Evolutionary conservation across 2,888 invertebrate genomes (phyloP), one percentile per base, ranked within the genome.

Genomic region (Ophioninae sp.): DNA sequence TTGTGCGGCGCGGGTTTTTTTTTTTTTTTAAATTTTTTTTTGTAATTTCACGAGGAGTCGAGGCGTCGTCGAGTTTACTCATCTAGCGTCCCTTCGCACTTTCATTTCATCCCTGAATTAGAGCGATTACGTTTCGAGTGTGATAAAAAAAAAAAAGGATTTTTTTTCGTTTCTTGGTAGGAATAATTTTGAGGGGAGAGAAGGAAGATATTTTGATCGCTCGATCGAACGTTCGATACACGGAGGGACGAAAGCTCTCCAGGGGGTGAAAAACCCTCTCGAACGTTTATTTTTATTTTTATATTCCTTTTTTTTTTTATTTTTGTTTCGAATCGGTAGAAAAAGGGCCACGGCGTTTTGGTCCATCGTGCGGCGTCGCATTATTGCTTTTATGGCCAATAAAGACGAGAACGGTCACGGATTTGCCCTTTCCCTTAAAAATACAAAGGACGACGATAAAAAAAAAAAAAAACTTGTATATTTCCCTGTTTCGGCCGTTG

Each of bases 371-470:
- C 88, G 88, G 89, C 87, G 89, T 89, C 90, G 91, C 88, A 92
- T 92, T 93, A 93, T 92, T 92, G 91, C 91, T 91, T 93, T 92
- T 93, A 93, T 92, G 89, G 92, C 89, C 92, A 92, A 93, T 93
- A 93, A 92, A 91, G 91, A 88, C 89, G 88, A 88, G 85, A 88
- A 90, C 88, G 86, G 86, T 86, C 79, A 78, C 84, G 81, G 77
- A 74, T 85, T 83, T 82, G 81, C 79, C 73, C 79, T 85, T 87
- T 84, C 85, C 61, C 79, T 65, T 39, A 6, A 74, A 75, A 82
- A 76, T 30, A 30, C 30, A 3, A 30, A 30, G 30, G 30, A 30
- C 83, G 81, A 81, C n/a, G n/a, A n/a, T n/a, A n/a, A 59, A 75
- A 78, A 84, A 70, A 75, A 73, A 65, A 73, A 65, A 73, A 78